Conservation (phyloP, 30 jellyfish, hydroid and myxozoan species). For the Catostylus mosaicus region DNA sequence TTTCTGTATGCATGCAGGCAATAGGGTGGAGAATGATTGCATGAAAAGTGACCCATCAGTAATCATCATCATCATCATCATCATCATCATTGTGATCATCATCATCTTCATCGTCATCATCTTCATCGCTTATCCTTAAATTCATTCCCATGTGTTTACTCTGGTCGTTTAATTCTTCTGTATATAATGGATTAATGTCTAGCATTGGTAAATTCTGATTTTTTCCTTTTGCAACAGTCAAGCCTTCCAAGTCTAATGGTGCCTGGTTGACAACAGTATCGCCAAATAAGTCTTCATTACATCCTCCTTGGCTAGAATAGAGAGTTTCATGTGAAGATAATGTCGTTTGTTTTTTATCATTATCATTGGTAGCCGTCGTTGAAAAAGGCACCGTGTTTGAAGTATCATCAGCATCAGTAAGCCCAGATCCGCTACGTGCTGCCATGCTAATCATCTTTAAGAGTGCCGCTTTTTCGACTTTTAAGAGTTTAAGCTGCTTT, state of each 20-base stretch:
- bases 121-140: background rate
- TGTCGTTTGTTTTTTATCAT: too few relatives aligned
- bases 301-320: background rate
- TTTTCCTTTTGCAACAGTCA: constrained; percentile 1
- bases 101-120: background rate
- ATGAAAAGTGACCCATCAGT: background rate
- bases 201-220: background rate
- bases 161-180: background rate
- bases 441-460: constrained; percentile 31
- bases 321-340: background rate
- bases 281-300: background rate
- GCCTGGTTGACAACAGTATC: constrained; percentile 18
- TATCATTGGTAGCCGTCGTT: too few relatives aligned
- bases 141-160: background rate
- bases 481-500: constrained; percentile 20
- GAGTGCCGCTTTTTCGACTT: constrained; percentile 68
- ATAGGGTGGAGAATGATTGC: background rate
- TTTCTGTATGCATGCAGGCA: background rate
- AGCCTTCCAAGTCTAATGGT: background rate
- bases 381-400: too few relatives aligned
- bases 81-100: background rate
- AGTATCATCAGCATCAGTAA: background rate
- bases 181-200: background rate
- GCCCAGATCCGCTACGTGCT: background rate
- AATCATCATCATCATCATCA: background rate